Percentiles rank a stretch among this genome's conserved stretches.
phyloP scores from a whole-genome alignment of 2,797 vertebrate species.

The Enteromius argenteus region DNA sequence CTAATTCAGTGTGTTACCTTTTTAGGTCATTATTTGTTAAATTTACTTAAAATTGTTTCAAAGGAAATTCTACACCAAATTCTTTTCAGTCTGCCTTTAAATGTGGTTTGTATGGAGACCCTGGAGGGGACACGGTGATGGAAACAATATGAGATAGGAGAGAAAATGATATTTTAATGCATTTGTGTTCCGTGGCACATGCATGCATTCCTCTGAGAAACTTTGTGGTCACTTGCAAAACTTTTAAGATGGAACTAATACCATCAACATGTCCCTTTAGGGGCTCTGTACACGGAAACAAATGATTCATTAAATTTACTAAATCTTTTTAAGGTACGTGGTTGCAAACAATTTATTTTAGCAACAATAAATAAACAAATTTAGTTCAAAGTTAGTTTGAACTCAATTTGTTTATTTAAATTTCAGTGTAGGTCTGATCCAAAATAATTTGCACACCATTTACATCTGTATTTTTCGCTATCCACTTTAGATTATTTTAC shows the following conservation, averaged over 20 bases:
- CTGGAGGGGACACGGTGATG: neutral
- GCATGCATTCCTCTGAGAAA: neutral
- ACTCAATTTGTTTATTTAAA: too few species aligned
- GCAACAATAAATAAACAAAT: too few species aligned
- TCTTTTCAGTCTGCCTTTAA: neutral
- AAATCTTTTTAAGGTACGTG: too few species aligned
- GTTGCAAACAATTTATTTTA: too few species aligned
- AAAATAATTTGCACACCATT: neutral
- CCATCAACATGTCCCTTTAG: neutral
- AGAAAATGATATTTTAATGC: neutral
- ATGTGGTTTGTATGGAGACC: neutral
- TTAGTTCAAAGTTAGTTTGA: too few species aligned
- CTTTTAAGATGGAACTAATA: neutral
- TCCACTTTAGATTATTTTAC: neutral
- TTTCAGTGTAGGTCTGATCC: neutral
- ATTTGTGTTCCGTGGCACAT: neutral
- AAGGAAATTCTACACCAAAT: neutral
- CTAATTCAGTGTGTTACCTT: neutral
- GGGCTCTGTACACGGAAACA: neutral
- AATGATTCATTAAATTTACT: too few species aligned
- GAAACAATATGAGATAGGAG: neutral
- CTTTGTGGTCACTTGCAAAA: neutral
- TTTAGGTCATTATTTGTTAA: neutral
- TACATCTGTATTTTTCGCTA: neutral
- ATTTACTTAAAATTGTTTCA: neutral